phyloP scores from a whole-genome alignment of 1,140 invertebrate genomes.

The Hormaphis cornu region DNA sequence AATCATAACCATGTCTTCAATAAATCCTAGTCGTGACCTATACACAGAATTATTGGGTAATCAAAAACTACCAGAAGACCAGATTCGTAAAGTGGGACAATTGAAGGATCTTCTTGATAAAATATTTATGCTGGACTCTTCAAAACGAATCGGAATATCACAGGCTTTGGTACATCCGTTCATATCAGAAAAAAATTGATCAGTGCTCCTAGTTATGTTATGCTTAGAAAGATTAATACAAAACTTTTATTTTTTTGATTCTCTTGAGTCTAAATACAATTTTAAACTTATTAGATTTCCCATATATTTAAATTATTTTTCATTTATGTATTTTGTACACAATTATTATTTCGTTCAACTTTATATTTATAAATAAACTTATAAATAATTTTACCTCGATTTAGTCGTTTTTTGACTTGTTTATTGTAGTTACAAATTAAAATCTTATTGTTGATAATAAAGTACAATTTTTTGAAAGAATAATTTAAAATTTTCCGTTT shows the following conservation, averaged over 20 bases:
- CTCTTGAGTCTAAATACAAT: neutral
- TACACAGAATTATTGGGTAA: conserved; percentile 76
- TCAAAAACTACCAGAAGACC: conserved; percentile 79
- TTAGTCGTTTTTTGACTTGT: conserved; percentile 1
- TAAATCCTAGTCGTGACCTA: conserved; percentile 76
- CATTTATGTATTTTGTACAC: conserved; percentile 24
- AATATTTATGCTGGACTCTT: conserved; percentile 85
- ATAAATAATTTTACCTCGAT: conserved; percentile 3
- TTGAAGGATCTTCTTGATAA: conserved; percentile 90
- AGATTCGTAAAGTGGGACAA: conserved; percentile 80
- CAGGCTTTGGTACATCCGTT: conserved; percentile 93
- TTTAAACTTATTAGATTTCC: conserved; percentile 19
- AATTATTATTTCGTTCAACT: conserved; percentile 9
- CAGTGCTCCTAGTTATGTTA: conserved; percentile 17
- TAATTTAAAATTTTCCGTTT: conserved; percentile 1
- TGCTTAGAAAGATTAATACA: neutral
- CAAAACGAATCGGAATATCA: conserved; percentile 84
- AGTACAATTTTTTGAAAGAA: conserved; percentile 22
- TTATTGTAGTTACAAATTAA: conserved; percentile 28
- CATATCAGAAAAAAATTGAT: conserved; percentile 80
- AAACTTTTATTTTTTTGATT: conserved; percentile 19
- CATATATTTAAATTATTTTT: conserved; percentile 26
- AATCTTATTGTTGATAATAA: conserved; percentile 29
- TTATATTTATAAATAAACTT: neutral
- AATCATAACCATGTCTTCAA: conserved; percentile 84